These are phyloP conservation scores for Rhodinocichla rosea DNA, from an alignment of 2,113 vertebrate genomes.

Conservation along the genomic window DNA sequence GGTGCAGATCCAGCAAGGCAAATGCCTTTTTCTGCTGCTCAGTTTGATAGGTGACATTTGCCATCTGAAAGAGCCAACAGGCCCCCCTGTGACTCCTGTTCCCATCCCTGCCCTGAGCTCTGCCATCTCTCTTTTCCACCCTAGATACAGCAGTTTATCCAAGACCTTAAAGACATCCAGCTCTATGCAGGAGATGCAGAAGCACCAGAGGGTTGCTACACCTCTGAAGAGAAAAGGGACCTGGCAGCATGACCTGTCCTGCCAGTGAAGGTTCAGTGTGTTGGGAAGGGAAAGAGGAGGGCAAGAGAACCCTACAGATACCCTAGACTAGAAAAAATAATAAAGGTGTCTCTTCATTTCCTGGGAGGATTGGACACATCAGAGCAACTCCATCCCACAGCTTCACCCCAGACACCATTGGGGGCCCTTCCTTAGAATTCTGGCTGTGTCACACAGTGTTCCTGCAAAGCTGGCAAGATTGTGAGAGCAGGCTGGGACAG, in stretches of 20 bases:
- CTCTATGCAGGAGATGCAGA: not conserved
- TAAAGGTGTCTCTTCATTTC: not conserved
- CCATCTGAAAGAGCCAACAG: not conserved
- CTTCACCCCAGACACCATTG: not conserved
- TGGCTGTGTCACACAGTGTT: not conserved
- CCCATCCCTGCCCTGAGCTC: not conserved
- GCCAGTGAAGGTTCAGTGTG: not conserved
- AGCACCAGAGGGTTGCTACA: not conserved
- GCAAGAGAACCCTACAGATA: not conserved
- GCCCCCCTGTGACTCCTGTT: not conserved
- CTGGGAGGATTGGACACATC: not conserved
- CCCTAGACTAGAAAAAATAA: not conserved
- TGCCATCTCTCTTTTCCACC: not conserved
- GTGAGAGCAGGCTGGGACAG: not conserved
- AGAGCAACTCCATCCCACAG: not conserved
- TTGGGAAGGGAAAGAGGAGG: not conserved
- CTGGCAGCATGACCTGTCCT: not conserved
- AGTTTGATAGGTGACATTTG: not conserved
- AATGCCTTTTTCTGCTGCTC: not conserved
- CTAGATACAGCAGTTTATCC: slow-evolving; percentile 64
- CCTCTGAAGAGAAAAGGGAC: not conserved
- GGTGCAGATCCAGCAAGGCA: not conserved
- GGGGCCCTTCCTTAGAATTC: not conserved
- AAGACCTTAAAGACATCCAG: slow-evolving; percentile 50
- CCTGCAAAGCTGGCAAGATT: not conserved